Base-by-base conservation (phyloP, 2,113 vertebrate genomes). In the Grallaria varia region DNA sequence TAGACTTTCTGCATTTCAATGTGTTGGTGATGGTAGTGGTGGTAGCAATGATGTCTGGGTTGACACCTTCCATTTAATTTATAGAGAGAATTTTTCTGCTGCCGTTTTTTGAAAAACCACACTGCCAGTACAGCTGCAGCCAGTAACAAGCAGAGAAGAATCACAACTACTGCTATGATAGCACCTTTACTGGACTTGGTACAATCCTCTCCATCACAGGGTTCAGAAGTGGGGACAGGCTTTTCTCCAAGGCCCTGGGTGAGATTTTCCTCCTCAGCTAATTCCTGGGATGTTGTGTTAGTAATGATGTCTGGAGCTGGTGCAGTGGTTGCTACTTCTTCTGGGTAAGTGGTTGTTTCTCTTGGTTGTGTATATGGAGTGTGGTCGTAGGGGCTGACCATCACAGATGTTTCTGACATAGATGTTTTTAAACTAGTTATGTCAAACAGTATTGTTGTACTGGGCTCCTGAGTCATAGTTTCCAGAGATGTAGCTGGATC, bases 1-100 rank as follows among this genome's bases (percentile, higher is more conserved):
- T 98, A 98, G 81, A 98, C 97, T 85, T 99, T 99, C 95, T 99
- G 99, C 98, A 99, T 99, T 97, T 99, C 99, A 1, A 99, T 99
- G 88, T 99, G 99, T 96, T 99, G 99, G 67, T 98, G 98, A 60
- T 98, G 98, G 55, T 95, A 97, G 92, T 99, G 99, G 96, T 99
- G 99, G 78, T 98, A 98, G 67, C 98, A 98, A 16, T 98, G 96
- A 62, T 97, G 98, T 82, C 97, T 98, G 56, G 97, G 96, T 59
- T 98, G 98, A 88, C 98, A 98, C 87, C 98, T 99, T 42, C 99
- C 99, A 1, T 99, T 99, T 94, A 99, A 98, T 97, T 99, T 98
- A 87, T 99, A 99, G 75, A 99, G 96, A 1, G 99, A 99, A 91
- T 98, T 99, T 96, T 99, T 99, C 97, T 98, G 98, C 96, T 99